Evolutionary conservation across 2,113 vertebrate species (phyloP), one percentile per base, ranked within the genome.

Genomic region (zebrafish (Danio rerio)): DNA sequence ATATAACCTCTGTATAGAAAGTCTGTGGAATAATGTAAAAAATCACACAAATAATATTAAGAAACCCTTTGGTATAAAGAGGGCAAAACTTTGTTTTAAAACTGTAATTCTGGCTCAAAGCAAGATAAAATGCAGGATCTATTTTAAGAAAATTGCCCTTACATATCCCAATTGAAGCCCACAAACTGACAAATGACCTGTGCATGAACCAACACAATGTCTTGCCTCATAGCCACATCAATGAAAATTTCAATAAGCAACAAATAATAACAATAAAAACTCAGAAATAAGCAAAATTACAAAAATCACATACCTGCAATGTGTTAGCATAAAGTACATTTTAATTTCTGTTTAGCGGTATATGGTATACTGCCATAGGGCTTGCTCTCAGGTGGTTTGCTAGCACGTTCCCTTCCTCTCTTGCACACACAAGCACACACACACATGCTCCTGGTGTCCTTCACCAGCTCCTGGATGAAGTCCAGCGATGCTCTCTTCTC

Each of bases 401-500:
- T n/a, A 10, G 53, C 16, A 55, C 31, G 18, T 71, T 47, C 12
- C 6, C 12, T 15, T 69, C 63, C 6, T n/a, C 31, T 18, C 42
- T 15, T 5, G 0, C 31, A 21, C 61, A 62, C 68, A n/a, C 61
- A 42, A 12, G n/a, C n/a, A 50, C 45, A 49, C 68, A 47, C 71
- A 59, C 9, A 65, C 18, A 11, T 69, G 65, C 16, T 10, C 16
- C 15, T 43, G 0, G 76, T 80, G 87, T 92, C 90, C 87, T 92
- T 89, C 81, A 88, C 68, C 84, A 85, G 87, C 83, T 86, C 84
- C 89, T 93, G 86, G 89, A 92, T 86, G 71, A 70, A 10, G 16
- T 86, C 62, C 84, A 91, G 65, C 73, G 76, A 83, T n/a, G 87
- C 89, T 83, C 80, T 78, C 66, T 83, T 93, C 91, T 88, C 80